Percentiles rank a stretch among this genome's conserved stretches.
These are phyloP conservation scores for Lasiurus cinereus DNA, from an alignment of 2,113 vertebrate genomes.

Conservation along the genomic window DNA sequence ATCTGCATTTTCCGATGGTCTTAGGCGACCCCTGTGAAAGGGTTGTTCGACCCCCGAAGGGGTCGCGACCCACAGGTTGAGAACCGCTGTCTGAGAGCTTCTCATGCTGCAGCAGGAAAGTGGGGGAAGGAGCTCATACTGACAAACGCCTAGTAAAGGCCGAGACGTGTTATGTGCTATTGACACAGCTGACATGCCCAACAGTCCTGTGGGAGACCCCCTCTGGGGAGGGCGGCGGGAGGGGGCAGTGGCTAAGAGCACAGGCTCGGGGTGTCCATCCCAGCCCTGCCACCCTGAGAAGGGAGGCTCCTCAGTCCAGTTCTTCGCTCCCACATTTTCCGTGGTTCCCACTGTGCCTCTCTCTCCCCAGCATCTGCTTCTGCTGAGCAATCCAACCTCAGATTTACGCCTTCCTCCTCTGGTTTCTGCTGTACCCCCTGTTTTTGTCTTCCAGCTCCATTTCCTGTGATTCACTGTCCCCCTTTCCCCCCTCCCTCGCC, in stretches of 20 bases:
- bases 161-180: too few species aligned
- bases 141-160: accelerated
- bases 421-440: neutral
- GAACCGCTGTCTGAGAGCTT: too few species aligned
- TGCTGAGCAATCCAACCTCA: neutral
- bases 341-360: accelerated
- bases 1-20: too few species aligned
- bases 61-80: too few species aligned
- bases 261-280: neutral
- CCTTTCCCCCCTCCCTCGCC: accelerated
- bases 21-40: too few species aligned
- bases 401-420: neutral
- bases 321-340: neutral
- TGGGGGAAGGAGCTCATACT: neutral
- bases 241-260: neutral
- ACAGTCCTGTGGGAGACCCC: neutral
- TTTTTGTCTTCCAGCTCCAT: neutral
- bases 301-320: accelerated
- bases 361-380: neutral
- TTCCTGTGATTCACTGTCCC: neutral
- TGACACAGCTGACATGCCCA: neutral
- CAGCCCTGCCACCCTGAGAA: neutral
- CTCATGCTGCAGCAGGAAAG: neutral
- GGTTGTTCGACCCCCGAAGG: too few species aligned
- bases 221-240: neutral